Base-by-base conservation (phyloP, 2,797 vertebrate genomes). In the Clarias laeviceps region DNA sequence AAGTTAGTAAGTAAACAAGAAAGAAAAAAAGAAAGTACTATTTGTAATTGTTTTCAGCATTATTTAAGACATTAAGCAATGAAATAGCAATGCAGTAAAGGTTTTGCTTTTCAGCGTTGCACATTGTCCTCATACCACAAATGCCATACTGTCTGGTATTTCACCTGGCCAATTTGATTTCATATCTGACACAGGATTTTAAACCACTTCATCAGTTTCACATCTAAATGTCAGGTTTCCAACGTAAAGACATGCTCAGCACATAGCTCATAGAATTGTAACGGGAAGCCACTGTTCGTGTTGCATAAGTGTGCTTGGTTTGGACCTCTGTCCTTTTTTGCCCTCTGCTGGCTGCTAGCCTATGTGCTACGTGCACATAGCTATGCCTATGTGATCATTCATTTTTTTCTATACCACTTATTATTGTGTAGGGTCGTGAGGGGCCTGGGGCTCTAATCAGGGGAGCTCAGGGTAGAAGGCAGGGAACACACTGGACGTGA, bases 341-440 rank as follows among this genome's bases (percentile, higher is more conserved):
- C 82, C 87, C 82, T 77, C 87, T 90, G 80, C 87, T 87, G 89
- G 73, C 59, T 50, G 34, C 0, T 80, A 11, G 24, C 9, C 17
- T 62, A 22, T 82, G 7, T 4, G 11, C 29, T 15, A 66, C 5
- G 15, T 29, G n/a, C n/a, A 66, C 14, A 14, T 54, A 54, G 50
- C 50, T 14, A 14, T 54, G 50, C 12, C 50, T 54, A 54, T 54
- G 50, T 54, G 12, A 54, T 54, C 50, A 54, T 54, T 54, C 12
- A 14, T 54, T 54, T 54, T 54, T 54, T 54, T 54, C 3, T 54
- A 54, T 54, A 54, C 12, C 12, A 14, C 2, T 14, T 54, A 54
- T 54, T 54, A 12, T 54, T 14, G 12, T 54, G 12, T 54, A 54
- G 50, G 12, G 12, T 54, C 12, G 12, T 54, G 50, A 54, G 50